phyloP scores from a whole-genome alignment of 2,797 vertebrate genomes.

The Australoheros facetus region DNA sequence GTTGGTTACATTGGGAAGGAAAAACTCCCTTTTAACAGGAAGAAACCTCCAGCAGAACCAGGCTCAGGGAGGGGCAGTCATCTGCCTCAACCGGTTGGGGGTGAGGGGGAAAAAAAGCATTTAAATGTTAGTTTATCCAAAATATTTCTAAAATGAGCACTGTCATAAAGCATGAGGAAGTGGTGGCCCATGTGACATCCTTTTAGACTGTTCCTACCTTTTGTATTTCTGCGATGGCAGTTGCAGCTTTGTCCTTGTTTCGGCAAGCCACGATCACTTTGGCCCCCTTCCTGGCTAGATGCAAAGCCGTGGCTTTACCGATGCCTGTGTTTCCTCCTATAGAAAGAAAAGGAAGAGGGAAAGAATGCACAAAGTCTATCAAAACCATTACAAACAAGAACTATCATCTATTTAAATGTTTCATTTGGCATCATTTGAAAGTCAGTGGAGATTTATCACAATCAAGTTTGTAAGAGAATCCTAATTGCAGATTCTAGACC shows the following conservation, averaged over 20 bases:
- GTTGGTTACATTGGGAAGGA: too few relatives aligned
- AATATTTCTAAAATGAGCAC: neutral
- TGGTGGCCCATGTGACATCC: neutral
- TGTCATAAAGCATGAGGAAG: neutral
- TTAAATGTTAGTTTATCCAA: neutral
- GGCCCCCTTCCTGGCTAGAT: slow-evolving; percentile 83
- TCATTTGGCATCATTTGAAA: neutral
- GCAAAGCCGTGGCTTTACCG: slow-evolving; percentile 84
- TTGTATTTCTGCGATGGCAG: slow-evolving; percentile 25
- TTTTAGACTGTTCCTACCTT: slow-evolving; percentile 1
- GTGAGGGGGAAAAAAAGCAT: neutral
- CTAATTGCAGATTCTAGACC: too few relatives aligned
- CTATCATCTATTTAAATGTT: neutral
- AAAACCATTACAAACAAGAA: neutral
- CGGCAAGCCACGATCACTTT: slow-evolving; percentile 84
- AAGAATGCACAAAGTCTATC: neutral
- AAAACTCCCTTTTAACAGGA: too few relatives aligned
- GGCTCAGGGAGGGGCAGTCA: too few relatives aligned
- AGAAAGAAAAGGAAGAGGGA: neutral
- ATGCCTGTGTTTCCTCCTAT: slow-evolving; percentile 88
- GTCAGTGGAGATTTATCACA: neutral
- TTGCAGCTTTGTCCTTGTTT: slow-evolving; percentile 39
- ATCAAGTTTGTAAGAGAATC: neutral
- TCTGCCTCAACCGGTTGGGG: too few relatives aligned
- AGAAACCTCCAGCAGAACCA: too few relatives aligned